Percentiles rank a stretch among this genome's conserved stretches.
Conservation (phyloP, 2,113 vertebrate species). For the Mus pahari region DNA sequence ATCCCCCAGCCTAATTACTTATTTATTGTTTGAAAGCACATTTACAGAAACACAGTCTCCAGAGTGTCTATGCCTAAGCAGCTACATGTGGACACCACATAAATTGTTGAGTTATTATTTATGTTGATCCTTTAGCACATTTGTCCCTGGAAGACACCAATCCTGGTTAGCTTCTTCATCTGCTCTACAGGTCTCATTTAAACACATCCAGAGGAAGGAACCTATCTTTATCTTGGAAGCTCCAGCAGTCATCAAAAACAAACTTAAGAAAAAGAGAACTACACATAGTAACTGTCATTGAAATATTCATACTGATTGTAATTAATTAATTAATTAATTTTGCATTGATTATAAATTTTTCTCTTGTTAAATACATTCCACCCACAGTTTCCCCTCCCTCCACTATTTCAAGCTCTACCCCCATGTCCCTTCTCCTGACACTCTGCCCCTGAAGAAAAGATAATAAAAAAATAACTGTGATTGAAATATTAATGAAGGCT, state of each 20-base stretch:
- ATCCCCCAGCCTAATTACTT: slow-evolving; percentile 12
- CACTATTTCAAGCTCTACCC: background rate
- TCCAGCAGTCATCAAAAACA: slow-evolving; percentile 40
- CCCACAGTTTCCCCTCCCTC: too few relatives aligned
- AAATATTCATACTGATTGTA: background rate
- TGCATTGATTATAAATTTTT: background rate
- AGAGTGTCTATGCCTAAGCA: slow-evolving; percentile 33
- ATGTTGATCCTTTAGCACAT: slow-evolving; percentile 68
- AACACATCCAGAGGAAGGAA: slow-evolving; percentile 60
- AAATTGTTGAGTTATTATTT: slow-evolving; percentile 78
- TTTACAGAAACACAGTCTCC: slow-evolving; percentile 42
- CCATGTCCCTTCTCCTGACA: background rate
- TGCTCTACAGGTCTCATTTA: slow-evolving; percentile 75
- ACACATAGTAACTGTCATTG: background rate
- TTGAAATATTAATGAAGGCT: background rate
- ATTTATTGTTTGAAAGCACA: slow-evolving; percentile 60
- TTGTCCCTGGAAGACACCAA: slow-evolving; percentile 68
- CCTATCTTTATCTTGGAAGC: slow-evolving; percentile 67
- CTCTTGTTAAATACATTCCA: background rate
- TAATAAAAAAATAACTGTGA: background rate
- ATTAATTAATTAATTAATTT: background rate
- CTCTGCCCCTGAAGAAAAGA: background rate
- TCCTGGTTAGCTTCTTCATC: slow-evolving; percentile 75
- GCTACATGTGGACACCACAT: slow-evolving; percentile 65
- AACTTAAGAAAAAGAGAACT: background rate